Evolutionary conservation across 2,888 invertebrate genomes (phyloP).

Genomic region (Dioctria rufipes): DNA sequence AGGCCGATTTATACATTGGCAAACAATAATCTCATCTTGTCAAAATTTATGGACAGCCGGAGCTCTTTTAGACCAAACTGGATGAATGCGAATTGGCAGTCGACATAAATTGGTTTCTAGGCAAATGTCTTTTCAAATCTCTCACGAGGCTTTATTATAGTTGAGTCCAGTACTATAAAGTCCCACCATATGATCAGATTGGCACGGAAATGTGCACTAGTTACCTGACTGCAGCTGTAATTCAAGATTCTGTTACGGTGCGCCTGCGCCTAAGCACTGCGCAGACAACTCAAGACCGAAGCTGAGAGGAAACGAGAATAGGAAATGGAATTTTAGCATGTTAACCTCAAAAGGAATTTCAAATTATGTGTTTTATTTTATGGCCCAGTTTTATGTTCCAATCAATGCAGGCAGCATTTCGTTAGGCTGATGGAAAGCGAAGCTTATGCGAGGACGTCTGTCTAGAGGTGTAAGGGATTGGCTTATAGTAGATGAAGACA

Average conservation of each 20-base stretch:
- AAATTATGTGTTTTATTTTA: conserved; percentile 49
- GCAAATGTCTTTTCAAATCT: conserved; percentile 22
- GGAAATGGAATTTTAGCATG: conserved; percentile 47
- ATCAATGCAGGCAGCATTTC: too few relatives aligned
- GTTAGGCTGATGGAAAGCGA: conserved; percentile 20
- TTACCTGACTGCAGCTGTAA: conserved; percentile 27
- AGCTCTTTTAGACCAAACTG: conserved; percentile 4
- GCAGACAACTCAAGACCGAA: neutral
- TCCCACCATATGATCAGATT: conserved; percentile 18
- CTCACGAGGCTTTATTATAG: neutral
- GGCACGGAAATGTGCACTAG: conserved; percentile 41
- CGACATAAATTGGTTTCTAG: conserved; percentile 44
- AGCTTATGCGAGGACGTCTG: conserved; percentile 24
- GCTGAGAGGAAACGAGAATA: conserved; percentile 49
- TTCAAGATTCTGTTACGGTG: conserved; percentile 21
- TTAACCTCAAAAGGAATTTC: conserved; percentile 48
- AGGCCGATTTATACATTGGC: conserved; percentile 35
- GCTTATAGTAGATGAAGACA: conserved; percentile 15
- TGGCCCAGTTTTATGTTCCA: conserved; percentile 48
- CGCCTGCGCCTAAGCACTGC: neutral
- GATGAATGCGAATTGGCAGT: conserved; percentile 30
- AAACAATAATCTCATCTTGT: conserved; percentile 34
- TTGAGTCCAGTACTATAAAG: conserved; percentile 6
- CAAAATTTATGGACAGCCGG: conserved; percentile 36
- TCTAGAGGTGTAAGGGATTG: conserved; percentile 42